Percentiles rank a stretch among this genome's conserved stretches.
These are phyloP conservation scores for Galeopsomyia nigrocyanea DNA, from an alignment of 2,888 invertebrate genomes.

Conservation along the genomic window DNA sequence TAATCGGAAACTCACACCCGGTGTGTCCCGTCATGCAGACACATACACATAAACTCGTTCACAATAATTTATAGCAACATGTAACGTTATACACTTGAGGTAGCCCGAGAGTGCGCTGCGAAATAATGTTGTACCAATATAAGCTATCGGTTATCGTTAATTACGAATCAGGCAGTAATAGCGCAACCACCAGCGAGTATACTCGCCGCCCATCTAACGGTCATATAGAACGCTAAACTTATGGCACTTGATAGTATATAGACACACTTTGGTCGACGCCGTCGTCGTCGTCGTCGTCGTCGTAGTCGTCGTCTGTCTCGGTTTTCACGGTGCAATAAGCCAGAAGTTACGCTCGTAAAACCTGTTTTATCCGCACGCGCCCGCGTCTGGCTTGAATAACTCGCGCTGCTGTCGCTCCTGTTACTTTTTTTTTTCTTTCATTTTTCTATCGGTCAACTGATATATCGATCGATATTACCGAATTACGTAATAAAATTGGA, in stretches of 20 bases:
- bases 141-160: too few species aligned
- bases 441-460: conserved; percentile 12
- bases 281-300: background rate
- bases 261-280: background rate
- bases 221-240: background rate
- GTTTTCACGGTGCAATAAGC: background rate
- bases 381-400: background rate
- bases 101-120: too few species aligned
- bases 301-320: background rate
- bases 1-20: too few species aligned
- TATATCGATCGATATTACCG: conserved; percentile 29
- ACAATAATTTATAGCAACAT: too few species aligned
- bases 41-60: too few species aligned
- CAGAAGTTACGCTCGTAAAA: background rate
- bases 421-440: background rate
- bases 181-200: too few species aligned
- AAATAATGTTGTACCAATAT: too few species aligned
- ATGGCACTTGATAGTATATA: background rate
- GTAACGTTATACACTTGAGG: too few species aligned
- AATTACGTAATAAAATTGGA: conserved; percentile 24
- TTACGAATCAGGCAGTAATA: too few species aligned
- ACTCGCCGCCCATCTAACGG: background rate
- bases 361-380: background rate
- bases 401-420: conserved; percentile 7
- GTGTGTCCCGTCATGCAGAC: too few species aligned